Conservation (phyloP, 2,888 invertebrate genomes). For the Perithous albicinctus region DNA sequence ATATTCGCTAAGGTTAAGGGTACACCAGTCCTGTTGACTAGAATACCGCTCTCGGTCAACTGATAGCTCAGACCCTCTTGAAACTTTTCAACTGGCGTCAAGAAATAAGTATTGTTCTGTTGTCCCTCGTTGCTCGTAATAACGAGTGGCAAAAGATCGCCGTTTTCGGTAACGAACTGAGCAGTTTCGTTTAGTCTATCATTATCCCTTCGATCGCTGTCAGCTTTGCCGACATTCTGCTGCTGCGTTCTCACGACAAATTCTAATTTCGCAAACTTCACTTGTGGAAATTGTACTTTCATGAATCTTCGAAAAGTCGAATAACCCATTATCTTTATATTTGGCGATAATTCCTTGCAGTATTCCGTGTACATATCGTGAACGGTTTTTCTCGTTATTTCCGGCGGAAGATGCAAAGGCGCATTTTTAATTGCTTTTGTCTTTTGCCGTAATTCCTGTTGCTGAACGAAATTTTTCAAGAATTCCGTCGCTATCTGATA, state of each 20-base stretch:
- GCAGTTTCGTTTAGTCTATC: conserved; percentile 57
- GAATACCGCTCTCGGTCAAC: conserved; percentile 74
- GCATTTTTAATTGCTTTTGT: conserved; percentile 85
- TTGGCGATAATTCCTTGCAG: conserved; percentile 88
- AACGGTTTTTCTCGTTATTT: conserved; percentile 89
- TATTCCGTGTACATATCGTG: conserved; percentile 91
- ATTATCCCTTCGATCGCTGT: conserved; percentile 65
- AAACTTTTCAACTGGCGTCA: conserved; percentile 78
- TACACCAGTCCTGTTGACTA: conserved; percentile 73
- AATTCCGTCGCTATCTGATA: conserved; percentile 92
- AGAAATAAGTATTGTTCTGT: conserved; percentile 75
- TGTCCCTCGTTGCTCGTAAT: conserved; percentile 73
- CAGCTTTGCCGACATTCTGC: conserved; percentile 61
- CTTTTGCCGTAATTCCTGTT: conserved; percentile 87
- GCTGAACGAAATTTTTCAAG: conserved; percentile 90
- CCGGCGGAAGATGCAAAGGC: conserved; percentile 86
- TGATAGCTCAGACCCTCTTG: conserved; percentile 76
- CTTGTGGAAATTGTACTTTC: conserved; percentile 93
- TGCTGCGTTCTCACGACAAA: conserved; percentile 73
- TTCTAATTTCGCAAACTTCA: conserved; percentile 89
- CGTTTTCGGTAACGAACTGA: conserved; percentile 68
- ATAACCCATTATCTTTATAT: conserved; percentile 92
- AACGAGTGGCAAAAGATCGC: conserved; percentile 76
- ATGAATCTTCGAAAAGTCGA: conserved; percentile 92
- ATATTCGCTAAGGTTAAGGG: conserved; percentile 71